A percentile compares a stretch with the other conserved stretches of the same genome.
Evolutionary conservation across 2,113 vertebrate species (phyloP).

Genomic region (Malurus cyaneus): DNA sequence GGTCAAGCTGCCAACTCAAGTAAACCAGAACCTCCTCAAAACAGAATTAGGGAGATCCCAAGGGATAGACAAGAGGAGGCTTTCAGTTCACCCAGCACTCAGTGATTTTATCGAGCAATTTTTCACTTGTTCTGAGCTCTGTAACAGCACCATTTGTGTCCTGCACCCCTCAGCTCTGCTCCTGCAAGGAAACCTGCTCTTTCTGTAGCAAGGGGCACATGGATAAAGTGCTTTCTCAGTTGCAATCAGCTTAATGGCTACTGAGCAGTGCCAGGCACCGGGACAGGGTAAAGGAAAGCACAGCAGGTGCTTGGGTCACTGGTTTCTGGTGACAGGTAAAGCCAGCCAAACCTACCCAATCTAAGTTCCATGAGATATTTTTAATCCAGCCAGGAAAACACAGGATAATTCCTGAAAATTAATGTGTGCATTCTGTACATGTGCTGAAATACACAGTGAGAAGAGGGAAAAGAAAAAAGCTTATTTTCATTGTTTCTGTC

Average conservation of each 20-base stretch:
- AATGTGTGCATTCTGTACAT: neutral
- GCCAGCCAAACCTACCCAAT: neutral
- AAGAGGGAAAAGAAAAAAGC: neutral
- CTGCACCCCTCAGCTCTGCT: neutral
- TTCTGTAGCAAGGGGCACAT: fast-evolving
- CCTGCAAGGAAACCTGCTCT: neutral
- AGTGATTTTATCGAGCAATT: neutral
- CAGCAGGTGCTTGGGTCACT: neutral
- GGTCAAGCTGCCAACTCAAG: neutral
- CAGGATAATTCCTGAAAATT: neutral
- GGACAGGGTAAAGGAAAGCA: neutral
- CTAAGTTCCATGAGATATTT: neutral
- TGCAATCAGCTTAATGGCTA: neutral
- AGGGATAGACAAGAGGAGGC: neutral
- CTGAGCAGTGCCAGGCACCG: neutral
- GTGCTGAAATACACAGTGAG: fast-evolving
- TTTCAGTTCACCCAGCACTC: neutral
- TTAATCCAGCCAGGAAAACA: neutral
- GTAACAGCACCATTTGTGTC: neutral
- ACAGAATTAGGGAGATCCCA: neutral
- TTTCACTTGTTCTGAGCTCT: neutral
- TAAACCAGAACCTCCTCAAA: neutral
- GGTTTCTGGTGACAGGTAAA: neutral
- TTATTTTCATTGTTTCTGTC: neutral
- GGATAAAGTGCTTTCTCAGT: neutral